phyloP scores from a whole-genome alignment of 2,113 vertebrate species.

The Gymnobelideus leadbeateri region DNA sequence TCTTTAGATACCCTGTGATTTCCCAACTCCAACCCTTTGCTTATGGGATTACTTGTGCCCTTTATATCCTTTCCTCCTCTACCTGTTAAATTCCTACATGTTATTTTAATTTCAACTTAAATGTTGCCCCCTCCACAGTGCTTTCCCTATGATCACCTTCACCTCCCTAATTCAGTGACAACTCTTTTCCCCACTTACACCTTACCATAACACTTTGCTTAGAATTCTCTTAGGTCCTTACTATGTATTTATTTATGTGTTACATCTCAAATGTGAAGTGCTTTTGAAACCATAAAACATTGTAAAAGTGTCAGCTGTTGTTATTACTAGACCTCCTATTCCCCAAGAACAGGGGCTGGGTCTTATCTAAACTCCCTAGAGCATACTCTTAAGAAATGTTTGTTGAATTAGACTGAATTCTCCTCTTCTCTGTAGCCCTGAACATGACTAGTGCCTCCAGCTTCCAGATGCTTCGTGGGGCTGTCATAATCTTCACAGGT shows the following conservation, averaged over 20 bases:
- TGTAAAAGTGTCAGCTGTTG: background rate
- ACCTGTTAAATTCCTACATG: background rate
- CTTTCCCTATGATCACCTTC: background rate
- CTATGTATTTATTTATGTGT: background rate
- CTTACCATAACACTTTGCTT: background rate
- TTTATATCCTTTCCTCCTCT: background rate
- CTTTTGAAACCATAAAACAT: background rate
- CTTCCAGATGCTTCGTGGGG: conserved; percentile 97
- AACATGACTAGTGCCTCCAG: conserved; percentile 98
- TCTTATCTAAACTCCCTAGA: background rate
- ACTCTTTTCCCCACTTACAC: background rate
- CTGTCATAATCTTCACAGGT: conserved; percentile 95
- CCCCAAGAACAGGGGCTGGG: background rate
- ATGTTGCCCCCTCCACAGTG: background rate
- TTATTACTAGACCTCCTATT: background rate
- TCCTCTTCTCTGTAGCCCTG: conserved; percentile 85
- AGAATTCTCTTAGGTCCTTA: background rate
- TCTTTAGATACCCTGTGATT: background rate
- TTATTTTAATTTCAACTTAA: background rate
- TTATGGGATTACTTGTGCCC: background rate
- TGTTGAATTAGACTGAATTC: background rate
- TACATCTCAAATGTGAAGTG: background rate
- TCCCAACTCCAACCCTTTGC: background rate
- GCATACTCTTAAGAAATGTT: background rate
- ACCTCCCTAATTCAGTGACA: background rate